Evolutionary conservation across 2,797 vertebrate species (phyloP).

Genomic region (Sylvia borin): DNA sequence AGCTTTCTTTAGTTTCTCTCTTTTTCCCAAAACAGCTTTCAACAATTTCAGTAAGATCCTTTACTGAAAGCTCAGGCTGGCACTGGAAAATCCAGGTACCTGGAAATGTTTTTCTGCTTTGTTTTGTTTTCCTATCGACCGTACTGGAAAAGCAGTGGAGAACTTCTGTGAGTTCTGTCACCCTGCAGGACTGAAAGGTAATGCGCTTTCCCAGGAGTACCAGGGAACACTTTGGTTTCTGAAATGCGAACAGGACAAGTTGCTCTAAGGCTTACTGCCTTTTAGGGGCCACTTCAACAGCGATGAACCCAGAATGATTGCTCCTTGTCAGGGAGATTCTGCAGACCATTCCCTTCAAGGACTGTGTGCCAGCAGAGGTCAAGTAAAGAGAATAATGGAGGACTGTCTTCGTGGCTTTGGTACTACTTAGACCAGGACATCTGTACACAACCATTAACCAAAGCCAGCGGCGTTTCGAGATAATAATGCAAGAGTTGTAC

Average conservation of each 20-base stretch:
- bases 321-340: not conserved
- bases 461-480: not conserved
- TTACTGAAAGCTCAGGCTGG: not conserved
- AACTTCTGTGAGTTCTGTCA: accelerated
- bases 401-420: not conserved
- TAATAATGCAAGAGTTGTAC: not conserved
- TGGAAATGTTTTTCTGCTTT: not conserved
- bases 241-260: not conserved
- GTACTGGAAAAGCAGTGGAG: not conserved
- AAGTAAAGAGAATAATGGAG: not conserved
- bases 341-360: not conserved
- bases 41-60: not conserved
- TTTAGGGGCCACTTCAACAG: not conserved
- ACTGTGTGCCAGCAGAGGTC: not conserved
- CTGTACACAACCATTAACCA: not conserved
- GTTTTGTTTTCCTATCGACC: not conserved
- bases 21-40: not conserved
- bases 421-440: not conserved
- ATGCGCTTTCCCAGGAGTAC: not conserved
- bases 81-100: not conserved
- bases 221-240: not conserved
- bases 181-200: not conserved
- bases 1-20: not conserved
- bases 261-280: not conserved
- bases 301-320: accelerated